A percentile compares a stretch with the other conserved stretches of the same genome.
These are phyloP conservation scores for Pao palembangensis DNA, from an alignment of 2,113 vertebrate species.

Conservation along the genomic window DNA sequence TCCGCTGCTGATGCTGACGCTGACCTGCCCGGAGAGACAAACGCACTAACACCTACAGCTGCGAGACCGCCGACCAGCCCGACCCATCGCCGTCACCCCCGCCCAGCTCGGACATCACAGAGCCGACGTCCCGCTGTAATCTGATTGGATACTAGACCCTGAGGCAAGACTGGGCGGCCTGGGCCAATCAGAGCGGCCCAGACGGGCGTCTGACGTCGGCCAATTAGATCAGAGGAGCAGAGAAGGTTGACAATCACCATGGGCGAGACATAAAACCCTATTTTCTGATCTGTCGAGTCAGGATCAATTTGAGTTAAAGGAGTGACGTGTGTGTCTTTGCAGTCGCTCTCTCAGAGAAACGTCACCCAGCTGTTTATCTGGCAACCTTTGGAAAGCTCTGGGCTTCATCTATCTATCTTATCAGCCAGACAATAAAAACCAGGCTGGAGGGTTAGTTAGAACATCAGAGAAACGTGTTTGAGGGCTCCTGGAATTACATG, in stretches of 20 bases:
- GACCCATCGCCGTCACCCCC: constrained; percentile 2
- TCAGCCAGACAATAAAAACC: too few relatives aligned
- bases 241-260: constrained; percentile 11
- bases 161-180: constrained; percentile 18
- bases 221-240: constrained; percentile 38
- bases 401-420: too few relatives aligned
- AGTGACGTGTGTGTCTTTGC: too few relatives aligned
- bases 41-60: constrained; percentile 6
- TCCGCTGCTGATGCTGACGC: neutral
- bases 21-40: neutral
- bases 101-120: neutral
- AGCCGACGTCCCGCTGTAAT: constrained; percentile 39
- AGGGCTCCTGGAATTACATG: neutral
- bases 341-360: too few relatives aligned
- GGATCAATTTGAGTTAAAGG: neutral
- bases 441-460: too few relatives aligned
- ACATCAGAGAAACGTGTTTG: neutral
- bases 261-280: constrained; percentile 11
- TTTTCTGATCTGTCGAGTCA: neutral
- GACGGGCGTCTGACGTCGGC: neutral
- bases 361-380: neutral
- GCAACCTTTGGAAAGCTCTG: neutral
- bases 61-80: neutral
- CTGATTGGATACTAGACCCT: constrained; percentile 44
- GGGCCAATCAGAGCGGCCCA: constrained; percentile 19